Evolutionary conservation across 2,888 invertebrate species (phyloP), one percentile per base, ranked within the genome.

Genomic region (Campoplex nolae): DNA sequence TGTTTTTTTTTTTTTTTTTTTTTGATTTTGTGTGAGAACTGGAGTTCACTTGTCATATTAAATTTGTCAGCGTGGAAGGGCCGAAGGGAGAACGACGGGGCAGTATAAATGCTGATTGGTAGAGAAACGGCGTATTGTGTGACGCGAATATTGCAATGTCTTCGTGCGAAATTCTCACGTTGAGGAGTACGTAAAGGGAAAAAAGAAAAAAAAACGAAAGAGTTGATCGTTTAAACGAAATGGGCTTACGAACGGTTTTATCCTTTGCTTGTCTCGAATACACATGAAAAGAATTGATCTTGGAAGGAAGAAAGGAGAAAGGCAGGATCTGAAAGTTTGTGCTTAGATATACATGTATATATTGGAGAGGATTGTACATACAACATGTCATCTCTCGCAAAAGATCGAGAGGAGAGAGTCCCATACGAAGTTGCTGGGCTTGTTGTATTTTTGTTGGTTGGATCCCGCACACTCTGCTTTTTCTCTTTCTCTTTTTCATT

Each of bases 401-500:
- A 56, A 80, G 80, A 62, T 28, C 42, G 42, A 71, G 28, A 58
- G 48, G 71, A 62, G 71, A 48, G 45, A 76, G 77, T 73, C 73
- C 68, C 78, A 62, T 73, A 54, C 75, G 83, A 78, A 67, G 48
- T 38, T 32, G 70, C 75, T 71, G 56, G 28, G 70, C 70, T 79
- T 67, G 42, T 84, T 71, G 54, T 79, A 42, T 58, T 65, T 35
- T 45, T 42, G 48, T 48, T 71, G 70, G 23, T 62, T 32, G 62
- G 62, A 62, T 56, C 67, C 56, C 51, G 78, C 51, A 62, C 80
- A 54, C 80, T 51, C 62, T 74, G 78, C 45, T 48, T 79, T 76
- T 83, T 88, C 85, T 84, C 83, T 84, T 86, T 86, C 84, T 89
- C 86, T 86, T 79, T 85, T 85, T 78, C 88, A 89, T 88, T 88